Percentiles rank a stretch among this genome's conserved stretches.
Conservation (phyloP, 2,113 vertebrate species). For the Apteryx owenii region DNA sequence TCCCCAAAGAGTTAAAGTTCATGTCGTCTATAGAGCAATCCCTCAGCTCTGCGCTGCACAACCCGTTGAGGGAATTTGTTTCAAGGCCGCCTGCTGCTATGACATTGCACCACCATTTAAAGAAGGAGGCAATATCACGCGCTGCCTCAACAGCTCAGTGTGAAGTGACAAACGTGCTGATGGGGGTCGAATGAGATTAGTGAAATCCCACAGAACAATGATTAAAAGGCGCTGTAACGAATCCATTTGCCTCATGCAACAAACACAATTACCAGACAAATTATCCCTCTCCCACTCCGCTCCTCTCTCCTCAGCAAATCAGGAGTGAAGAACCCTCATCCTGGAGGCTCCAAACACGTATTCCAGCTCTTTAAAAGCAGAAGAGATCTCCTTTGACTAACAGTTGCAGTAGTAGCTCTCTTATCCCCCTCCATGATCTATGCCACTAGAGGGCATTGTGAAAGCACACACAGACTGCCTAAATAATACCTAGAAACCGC, state of each 20-base stretch:
- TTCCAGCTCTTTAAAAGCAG: neutral
- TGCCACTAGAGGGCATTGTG: neutral
- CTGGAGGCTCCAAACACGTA: neutral
- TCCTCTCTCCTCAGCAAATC: neutral
- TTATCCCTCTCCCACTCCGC: neutral
- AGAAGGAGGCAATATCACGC: neutral
- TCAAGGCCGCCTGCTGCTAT: neutral
- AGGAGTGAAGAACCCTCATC: neutral
- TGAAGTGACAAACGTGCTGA: neutral
- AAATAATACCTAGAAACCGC: neutral
- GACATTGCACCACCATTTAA: neutral
- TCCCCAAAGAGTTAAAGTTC: neutral
- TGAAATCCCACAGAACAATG: slow-evolving; percentile 49
- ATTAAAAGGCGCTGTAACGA: slow-evolving; percentile 58
- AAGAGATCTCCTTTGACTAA: neutral
- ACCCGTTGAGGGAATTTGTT: neutral
- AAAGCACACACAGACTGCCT: neutral
- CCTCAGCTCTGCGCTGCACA: neutral
- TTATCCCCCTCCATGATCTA: neutral
- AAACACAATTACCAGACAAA: slow-evolving; percentile 57
- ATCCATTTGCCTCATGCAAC: slow-evolving; percentile 57
- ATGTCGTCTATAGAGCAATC: neutral
- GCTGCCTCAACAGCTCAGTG: neutral
- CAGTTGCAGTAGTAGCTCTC: neutral
- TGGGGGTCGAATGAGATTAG: slow-evolving; percentile 51